Base-by-base conservation (phyloP, 2,888 invertebrate genomes). In the Ophioninae sp. region DNA sequence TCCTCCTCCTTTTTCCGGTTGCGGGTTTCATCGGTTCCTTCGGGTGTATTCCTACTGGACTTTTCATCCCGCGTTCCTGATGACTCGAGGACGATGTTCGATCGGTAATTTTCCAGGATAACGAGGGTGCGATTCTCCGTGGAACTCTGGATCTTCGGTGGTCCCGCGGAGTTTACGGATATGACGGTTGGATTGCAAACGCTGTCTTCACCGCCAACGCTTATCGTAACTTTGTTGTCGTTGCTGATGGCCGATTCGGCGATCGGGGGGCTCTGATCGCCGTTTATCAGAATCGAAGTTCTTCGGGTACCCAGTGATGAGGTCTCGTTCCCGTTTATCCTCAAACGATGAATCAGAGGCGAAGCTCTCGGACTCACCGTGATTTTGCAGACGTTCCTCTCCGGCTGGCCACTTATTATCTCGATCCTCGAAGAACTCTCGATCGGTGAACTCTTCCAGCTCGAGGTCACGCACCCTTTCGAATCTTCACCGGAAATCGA, bases 281-380 rank as follows among this genome's bases (percentile, higher is more conserved):
- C 89, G 64, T 91, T 92, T 23, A 92, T 92, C n/a, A 91, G 77
- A 37, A 97, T 91, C 30, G 92, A 93, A 94, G 97, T 93, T 95
- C 96, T 91, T 95, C 96, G 75, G 95, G 96, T 90, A 94, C 96
- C 88, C 8, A 17, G 20, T n/a, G 37, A 13, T 3, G 87, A 88
- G 0, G 68, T 9, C 0, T 84, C 86, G n/a, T 87, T 88, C 7
- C 89, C 85, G 17, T 85, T 90, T 8, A 93, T 89, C 65, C 91
- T 91, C 7, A 93, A 83, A 67, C 92, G 89, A 85, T 93, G 93
- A n/a, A 93, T 89, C 68, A 91, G 85, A 39, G 91, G 91, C 0
- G 90, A 87, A 1, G 89, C 86, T 39, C 88, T 85, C 0, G 92
- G 92, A 64, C 88, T 91, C 3, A 93, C 92, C 0, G 91, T 91